Evolutionary conservation across 2,797 vertebrate species (phyloP), one percentile per base, ranked within the genome.

Genomic region (Chaetodon trifasciatus): DNA sequence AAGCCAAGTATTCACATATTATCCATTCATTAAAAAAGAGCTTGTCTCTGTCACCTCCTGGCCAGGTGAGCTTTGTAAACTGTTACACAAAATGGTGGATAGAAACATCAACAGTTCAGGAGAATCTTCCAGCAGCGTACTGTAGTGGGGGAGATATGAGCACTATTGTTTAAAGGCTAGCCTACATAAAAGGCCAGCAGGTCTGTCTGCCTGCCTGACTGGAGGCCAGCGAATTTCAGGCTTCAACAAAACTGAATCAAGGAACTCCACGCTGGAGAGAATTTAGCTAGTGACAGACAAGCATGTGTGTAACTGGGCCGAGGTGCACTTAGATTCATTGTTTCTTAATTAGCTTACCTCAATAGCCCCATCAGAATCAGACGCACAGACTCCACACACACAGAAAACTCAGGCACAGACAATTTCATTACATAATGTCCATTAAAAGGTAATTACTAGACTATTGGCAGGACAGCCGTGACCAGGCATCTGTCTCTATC

Each of bases 91-190:
- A 91, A 89, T 79, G 78, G 75, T 73, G 78, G 76, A 88, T 70
- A 88, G 80, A 90, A 90, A 87, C 88, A 87, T 74, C 87, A 89
- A 88, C 84, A 74, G 86, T 84, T 77, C 61, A 81, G 83, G 86
- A 89, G 92, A 93, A 91, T 93, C 86, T 92, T 94, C 91, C 90
- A 93, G 92, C 89, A 88, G 70, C 6, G 76, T 69, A 80, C 81
- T 78, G 81, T 65, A 79, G 78, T 15, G 32, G 42, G 77, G 73
- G 71, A 90, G 87, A 90, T 81, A 81, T 76, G 84, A 89, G 84
- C n/a, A 82, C 84, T 84, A 88, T 86, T 91, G 87, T 92, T 86
- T 72, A 53, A 85, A 85, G 74, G 84, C 82, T 68, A 56, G 80
- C 67, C 67, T 70, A 60, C 65, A 84, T 90, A 81, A 93, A 92